phyloP scores from a whole-genome alignment of 2,113 vertebrate genomes.

The Talpa occidentalis region DNA sequence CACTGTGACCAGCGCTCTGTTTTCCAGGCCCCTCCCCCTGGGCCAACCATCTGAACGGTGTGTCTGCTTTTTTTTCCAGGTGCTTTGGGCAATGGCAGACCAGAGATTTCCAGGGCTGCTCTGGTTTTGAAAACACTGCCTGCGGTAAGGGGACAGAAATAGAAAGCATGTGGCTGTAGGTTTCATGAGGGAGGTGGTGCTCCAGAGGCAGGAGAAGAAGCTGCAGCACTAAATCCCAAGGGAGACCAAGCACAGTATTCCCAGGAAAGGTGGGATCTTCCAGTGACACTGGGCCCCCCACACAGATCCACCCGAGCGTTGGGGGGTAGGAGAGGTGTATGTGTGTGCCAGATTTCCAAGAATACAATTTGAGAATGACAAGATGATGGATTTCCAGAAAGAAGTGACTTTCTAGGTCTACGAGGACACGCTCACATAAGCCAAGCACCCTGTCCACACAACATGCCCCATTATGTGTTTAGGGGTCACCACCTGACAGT shows the following conservation, averaged over 20 bases:
- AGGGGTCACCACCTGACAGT: neutral
- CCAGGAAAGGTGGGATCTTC: neutral
- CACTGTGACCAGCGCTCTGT: neutral
- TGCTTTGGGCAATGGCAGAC: neutral
- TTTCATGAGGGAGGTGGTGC: neutral
- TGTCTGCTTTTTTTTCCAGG: neutral
- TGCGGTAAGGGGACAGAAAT: neutral
- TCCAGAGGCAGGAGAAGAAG: neutral
- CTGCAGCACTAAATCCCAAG: neutral
- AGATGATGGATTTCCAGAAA: neutral
- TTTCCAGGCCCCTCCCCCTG: too few relatives aligned
- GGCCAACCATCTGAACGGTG: neutral
- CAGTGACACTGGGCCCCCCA: neutral
- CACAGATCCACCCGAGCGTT: fast-evolving
- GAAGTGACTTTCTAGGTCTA: fast-evolving
- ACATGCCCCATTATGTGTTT: neutral
- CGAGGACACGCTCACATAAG: neutral
- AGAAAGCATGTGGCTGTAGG: neutral
- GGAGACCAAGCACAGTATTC: fast-evolving
- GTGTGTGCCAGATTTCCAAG: neutral
- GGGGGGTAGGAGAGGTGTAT: neutral
- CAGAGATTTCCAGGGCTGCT: neutral
- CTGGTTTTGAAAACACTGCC: neutral
- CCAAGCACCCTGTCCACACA: fast-evolving
- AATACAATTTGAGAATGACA: fast-evolving